Base-by-base conservation (phyloP, 2,888 invertebrate genomes). In the Anoncus sp. region DNA sequence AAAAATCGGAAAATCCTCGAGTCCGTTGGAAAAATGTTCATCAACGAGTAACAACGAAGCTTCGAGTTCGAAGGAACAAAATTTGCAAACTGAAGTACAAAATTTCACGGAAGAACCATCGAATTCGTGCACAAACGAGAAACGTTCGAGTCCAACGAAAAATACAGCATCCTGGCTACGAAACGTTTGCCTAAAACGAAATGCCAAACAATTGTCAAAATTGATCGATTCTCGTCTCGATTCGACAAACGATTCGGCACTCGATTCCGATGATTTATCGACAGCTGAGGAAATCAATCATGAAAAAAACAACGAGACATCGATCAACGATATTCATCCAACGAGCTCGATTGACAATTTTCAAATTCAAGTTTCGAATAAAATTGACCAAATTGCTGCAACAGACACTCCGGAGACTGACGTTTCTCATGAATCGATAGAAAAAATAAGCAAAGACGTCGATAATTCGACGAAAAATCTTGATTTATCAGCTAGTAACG, bases 231-330 rank as follows among this genome's bases (percentile, higher is more conserved):
- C 67, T 22, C 40, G 24, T 35, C 24, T 18, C 10, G 40, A 69
- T n/a, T 18, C 62, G 2, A 16, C n/a, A 7, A 57, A 40, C 31
- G 40, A 63, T 20, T 69, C 72, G 3, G 77, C 53, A 20, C 55
- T 81, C 22, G 82, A 81, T 51, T 80, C 79, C 9, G 81, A 82
- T 63, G 78, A 83, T 65, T 65, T 75, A 0, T 69, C 66, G 4
- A 12, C 1, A 53, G 31, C 14, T 7, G 60, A 62, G 12, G 38
- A 38, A 38, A 12, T 38, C 10, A 4, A 10, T 10, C 10, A 10
- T 10, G 38, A 38, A 6, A 38, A 38, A 38, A 12, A 38, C 38
- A 10, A 38, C 10, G 12, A 10, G 2, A 10, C 9, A 2, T 38
- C 38, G 38, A 31, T 31, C 31, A 12, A 38, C 12, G 38, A 38